phyloP scores from a whole-genome alignment of 2,113 vertebrate species.

The Hucho hucho region DNA sequence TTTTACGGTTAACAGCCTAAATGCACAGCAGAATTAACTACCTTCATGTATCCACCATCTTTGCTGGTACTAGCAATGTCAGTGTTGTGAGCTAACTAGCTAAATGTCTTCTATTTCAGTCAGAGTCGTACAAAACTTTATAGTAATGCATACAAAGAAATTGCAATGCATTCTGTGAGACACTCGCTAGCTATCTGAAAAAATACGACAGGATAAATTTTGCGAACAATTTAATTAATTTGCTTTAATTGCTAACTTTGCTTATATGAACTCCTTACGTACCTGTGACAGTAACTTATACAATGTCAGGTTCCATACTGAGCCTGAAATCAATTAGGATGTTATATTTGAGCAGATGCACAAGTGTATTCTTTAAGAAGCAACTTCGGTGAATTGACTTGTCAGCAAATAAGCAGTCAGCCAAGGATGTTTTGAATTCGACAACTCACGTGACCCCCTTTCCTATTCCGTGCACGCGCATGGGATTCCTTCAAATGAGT shows the following conservation, averaged over 20 bases:
- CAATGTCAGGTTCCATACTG: slow-evolving; percentile 16
- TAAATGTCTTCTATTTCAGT: too few relatives aligned
- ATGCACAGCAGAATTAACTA: too few relatives aligned
- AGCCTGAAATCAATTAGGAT: background rate
- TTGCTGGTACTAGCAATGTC: too few relatives aligned
- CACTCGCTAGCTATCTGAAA: background rate
- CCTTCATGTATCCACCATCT: too few relatives aligned
- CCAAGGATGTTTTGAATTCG: slow-evolving; percentile 23
- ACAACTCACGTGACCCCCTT: slow-evolving; percentile 72
- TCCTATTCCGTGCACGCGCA: background rate
- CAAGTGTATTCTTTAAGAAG: background rate
- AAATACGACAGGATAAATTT: background rate
- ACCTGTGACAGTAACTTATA: background rate
- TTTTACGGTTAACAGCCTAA: too few relatives aligned
- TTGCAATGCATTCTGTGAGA: background rate
- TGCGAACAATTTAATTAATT: background rate
- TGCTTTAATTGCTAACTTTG: slow-evolving; percentile 48
- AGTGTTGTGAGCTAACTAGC: too few relatives aligned
- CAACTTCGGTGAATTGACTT: background rate
- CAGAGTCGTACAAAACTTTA: too few relatives aligned
- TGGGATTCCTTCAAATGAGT: background rate
- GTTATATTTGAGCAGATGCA: background rate
- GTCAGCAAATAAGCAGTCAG: slow-evolving; percentile 16
- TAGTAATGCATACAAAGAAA: background rate
- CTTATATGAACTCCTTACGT: background rate